Evolutionary conservation across 2,113 vertebrate genomes (phyloP), one percentile per base, ranked within the genome.

Genomic region (Syngnathus typhle): DNA sequence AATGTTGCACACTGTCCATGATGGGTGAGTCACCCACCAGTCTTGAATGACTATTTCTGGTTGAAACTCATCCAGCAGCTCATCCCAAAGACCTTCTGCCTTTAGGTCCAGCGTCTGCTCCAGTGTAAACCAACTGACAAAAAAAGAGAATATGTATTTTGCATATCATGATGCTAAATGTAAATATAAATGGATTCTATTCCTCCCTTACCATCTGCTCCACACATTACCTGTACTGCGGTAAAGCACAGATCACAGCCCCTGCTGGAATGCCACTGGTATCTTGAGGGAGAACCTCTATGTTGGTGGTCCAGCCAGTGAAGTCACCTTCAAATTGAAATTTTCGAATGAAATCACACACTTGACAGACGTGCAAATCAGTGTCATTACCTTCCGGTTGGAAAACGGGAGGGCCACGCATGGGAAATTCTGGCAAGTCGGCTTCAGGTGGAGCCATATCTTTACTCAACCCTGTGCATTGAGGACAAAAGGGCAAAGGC

Each of bases 31-130:
- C 51, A 88, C 82, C 18, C 55, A 95, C 94, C 94, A 94, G 89
- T 96, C 94, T 78, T 94, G 86, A 73, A 96, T 44, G 1, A 88
- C 77, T 43, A 96, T 91, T 68, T 91, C 85, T 0, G 94, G 94
- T 80, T 94, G 94, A 70, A 92, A 91, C 0, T 75, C 74, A 38
- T 96, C 94, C 61, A 96, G 81, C 2, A 95, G 83, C 71, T 92
- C 85, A 0, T 92, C 91, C 94, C 94, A 96, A 19, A 95, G 72
- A 66, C 93, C 93, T 72, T 94, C 91, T 0, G 88, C 91, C 82
- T 93, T 89, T 41, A 96, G 88, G 72, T 94, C 92, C 67, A 95
- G 87, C 0, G 81, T 47, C 84, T 96, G 94, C 77, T 94, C 90
- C 88, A 93, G 82, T 74, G 92, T 74, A 1, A 93, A 93, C 94